Evolutionary conservation across 2,888 invertebrate species (phyloP), one percentile per base, ranked within the genome.

Genomic region (Steinernema scapterisci): DNA sequence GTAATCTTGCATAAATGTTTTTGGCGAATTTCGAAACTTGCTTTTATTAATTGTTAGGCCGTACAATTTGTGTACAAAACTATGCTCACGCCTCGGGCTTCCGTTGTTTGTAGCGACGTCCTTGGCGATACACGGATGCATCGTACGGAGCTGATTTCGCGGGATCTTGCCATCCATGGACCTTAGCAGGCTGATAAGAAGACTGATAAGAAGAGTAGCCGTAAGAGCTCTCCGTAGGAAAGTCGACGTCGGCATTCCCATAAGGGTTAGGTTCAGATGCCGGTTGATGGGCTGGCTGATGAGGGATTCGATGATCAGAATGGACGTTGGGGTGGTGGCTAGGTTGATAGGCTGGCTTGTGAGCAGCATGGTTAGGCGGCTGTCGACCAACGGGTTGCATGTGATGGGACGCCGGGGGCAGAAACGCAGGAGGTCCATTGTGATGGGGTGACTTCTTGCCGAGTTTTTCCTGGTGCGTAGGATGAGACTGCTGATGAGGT

Each of bases 111-210:
- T 21, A 23, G 19, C 52, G 52, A 2, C 11, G 52, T 1, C 21
- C 48, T n/a, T 16, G 23, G 9, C 52, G 19, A 23, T 52, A 52
- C 6, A 11, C 6, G 21, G 19, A 19, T n/a, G 63, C 31, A 38
- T 63, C 27, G 16, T 63, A 63, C 11, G 63, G 63, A 16, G 27
- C 27, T 1, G 63, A 27, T 5, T 27, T 27, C 13, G 31, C 63
- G 5, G 63, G 63, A n/a, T 63, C 63, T 1, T 63, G 27, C 63
- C 63, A 63, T 31, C 63, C 63, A 31, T 63, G 16, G 16, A 63
- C 63, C 7, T 25, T 16, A 5, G 27, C 31, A n/a, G 63, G 13
- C 11, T 21, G 54, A 54, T 54, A 54, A 19, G 11, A 1, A 25
- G 23, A 11, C 16, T 63, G 38, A 38, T 38, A 38, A 38, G 38